phyloP scores from a whole-genome alignment of 2,113 vertebrate species.

The Oryzias javanicus region DNA sequence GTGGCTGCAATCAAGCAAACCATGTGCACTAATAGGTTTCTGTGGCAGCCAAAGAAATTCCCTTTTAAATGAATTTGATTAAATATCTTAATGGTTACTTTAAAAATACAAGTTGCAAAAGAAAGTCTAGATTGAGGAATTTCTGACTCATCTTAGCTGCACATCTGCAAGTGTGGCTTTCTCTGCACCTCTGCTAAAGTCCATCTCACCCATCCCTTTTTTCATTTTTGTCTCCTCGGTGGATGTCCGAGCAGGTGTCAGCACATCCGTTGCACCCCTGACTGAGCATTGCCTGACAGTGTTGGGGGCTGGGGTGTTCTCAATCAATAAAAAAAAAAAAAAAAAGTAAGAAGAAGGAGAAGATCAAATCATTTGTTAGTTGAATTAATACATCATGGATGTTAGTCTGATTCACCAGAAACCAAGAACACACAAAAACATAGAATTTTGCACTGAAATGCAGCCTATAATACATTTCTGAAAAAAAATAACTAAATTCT shows the following conservation, averaged over 20 bases:
- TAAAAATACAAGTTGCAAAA: background rate
- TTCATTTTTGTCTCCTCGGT: slow-evolving; percentile 8
- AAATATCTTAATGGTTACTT: slow-evolving; percentile 10
- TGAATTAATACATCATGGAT: too few species aligned
- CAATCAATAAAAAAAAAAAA: slow-evolving; percentile 46
- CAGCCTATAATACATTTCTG: too few species aligned
- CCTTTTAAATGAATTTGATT: slow-evolving; percentile 20
- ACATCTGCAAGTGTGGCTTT: slow-evolving; percentile 37
- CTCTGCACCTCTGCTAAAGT: slow-evolving; percentile 44
- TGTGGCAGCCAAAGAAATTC: slow-evolving; percentile 9
- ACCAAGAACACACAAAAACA: too few species aligned
- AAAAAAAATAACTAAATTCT: too few species aligned
- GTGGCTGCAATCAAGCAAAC: slow-evolving; percentile 28
- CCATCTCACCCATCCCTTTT: slow-evolving; percentile 31
- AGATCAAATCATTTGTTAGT: too few species aligned
- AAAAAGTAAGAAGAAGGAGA: too few species aligned
- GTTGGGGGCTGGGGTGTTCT: background rate
- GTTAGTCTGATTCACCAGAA: too few species aligned
- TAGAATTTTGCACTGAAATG: too few species aligned
- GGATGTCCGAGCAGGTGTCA: slow-evolving; percentile 54
- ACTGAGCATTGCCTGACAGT: slow-evolving; percentile 44
- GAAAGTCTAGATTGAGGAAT: slow-evolving; percentile 12
- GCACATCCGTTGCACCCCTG: slow-evolving; percentile 51
- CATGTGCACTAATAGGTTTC: slow-evolving; percentile 7
- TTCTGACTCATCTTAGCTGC: slow-evolving; percentile 23